Evolutionary conservation across 2,888 invertebrate species (phyloP).

Genomic region (Bembecia ichneumoniformis): DNA sequence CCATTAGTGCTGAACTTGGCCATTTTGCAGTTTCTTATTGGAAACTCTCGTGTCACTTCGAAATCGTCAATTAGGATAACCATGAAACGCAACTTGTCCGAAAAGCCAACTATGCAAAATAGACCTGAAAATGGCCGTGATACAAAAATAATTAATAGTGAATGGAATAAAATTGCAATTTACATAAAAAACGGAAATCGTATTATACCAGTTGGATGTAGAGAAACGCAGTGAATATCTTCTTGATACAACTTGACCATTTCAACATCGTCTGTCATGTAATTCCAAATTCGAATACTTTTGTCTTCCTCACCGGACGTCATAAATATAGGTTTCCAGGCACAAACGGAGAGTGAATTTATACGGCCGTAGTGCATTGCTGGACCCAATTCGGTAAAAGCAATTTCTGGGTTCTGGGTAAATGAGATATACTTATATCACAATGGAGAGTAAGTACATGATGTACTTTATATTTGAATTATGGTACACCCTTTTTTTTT

Average conservation of each 20-base stretch:
- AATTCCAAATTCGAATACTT: constrained; percentile 93
- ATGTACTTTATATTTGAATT: no score
- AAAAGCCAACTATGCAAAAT: constrained; percentile 90
- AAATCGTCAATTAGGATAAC: constrained; percentile 91
- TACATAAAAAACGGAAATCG: not conserved
- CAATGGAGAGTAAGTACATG: no score
- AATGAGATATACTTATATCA: no score
- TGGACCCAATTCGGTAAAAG: constrained; percentile 79
- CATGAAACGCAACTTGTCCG: constrained; percentile 90
- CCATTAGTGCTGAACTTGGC: constrained; percentile 89
- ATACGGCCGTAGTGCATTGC: constrained; percentile 87
- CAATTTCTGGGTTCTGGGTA: constrained; percentile 66
- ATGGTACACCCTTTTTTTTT: no score
- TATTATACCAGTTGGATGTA: constrained; percentile 75
- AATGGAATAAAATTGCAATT: not conserved
- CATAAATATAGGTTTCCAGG: constrained; percentile 92
- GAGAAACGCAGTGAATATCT: constrained; percentile 81
- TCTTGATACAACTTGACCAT: constrained; percentile 87
- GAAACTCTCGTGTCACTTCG: constrained; percentile 78
- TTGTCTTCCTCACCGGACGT: constrained; percentile 85
- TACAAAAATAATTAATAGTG: not conserved
- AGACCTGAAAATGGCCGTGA: constrained; percentile 68
- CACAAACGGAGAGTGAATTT: constrained; percentile 84
- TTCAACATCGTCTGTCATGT: constrained; percentile 85
- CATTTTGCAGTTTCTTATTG: constrained; percentile 82